Percentiles rank a stretch among this genome's conserved stretches.
Conservation (phyloP, 1,140 invertebrate genomes). For the Bemisia tabaci region DNA sequence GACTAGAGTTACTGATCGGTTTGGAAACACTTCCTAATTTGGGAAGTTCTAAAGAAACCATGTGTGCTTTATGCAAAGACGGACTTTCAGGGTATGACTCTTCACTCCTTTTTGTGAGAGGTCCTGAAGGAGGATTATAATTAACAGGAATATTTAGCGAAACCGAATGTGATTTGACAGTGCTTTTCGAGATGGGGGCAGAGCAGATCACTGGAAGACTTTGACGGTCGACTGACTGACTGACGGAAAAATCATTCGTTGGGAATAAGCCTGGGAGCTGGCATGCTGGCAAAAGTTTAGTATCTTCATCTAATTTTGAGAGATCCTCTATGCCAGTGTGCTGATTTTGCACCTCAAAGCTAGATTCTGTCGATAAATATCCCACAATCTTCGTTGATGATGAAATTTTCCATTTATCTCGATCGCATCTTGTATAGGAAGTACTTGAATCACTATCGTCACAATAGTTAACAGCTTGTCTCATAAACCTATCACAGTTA, state of each 20-base stretch:
- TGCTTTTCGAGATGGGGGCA: neutral
- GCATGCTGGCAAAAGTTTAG: neutral
- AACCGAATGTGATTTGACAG: neutral
- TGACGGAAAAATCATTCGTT: neutral
- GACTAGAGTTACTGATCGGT: neutral
- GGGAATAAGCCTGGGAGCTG: neutral
- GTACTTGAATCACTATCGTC: neutral
- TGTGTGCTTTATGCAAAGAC: too few species aligned
- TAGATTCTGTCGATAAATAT: neutral
- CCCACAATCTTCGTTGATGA: too few species aligned
- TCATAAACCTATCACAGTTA: neutral
- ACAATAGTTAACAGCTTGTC: neutral
- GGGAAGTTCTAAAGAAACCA: too few species aligned
- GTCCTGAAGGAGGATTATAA: neutral
- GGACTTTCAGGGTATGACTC: too few species aligned
- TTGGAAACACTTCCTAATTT: too few species aligned
- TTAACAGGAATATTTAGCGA: neutral
- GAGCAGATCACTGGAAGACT: neutral
- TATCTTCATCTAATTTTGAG: slow-evolving; percentile 41
- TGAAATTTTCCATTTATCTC: too few species aligned
- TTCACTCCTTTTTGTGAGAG: too few species aligned
- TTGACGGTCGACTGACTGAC: neutral
- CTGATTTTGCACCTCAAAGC: neutral
- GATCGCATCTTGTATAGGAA: too few species aligned
- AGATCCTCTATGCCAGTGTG: slow-evolving; percentile 48